Conservation (phyloP, 2,113 vertebrate species). For the Elachura formosa region DNA sequence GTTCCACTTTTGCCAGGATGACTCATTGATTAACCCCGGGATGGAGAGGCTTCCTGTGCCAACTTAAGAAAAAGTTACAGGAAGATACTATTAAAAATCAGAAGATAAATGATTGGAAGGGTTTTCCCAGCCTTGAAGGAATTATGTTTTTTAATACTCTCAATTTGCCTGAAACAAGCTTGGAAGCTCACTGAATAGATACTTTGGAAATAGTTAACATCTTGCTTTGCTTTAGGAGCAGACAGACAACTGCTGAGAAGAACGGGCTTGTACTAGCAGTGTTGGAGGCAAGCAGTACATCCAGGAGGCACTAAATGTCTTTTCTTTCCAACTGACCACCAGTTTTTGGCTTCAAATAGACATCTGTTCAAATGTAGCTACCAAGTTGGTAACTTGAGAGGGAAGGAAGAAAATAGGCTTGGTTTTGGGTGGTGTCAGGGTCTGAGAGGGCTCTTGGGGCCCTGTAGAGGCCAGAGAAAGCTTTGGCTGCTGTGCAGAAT, state of each 20-base stretch:
- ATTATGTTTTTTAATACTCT: neutral
- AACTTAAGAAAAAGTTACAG: neutral
- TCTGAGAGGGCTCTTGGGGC: neutral
- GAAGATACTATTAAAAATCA: neutral
- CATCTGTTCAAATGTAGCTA: neutral
- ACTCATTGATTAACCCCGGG: neutral
- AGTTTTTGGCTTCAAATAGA: neutral
- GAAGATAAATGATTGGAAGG: neutral
- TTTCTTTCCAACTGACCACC: neutral
- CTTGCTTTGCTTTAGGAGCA: neutral
- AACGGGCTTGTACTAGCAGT: neutral
- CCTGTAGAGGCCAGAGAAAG: no score
- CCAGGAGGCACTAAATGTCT: neutral
- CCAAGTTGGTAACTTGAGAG: neutral
- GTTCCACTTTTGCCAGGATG: conserved; percentile 1
- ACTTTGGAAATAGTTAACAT: neutral
- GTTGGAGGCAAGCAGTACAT: neutral
- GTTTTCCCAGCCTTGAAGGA: neutral
- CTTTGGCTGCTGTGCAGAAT: neutral
- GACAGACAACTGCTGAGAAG: neutral
- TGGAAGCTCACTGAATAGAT: neutral
- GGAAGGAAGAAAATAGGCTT: neutral
- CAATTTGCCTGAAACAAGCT: neutral
- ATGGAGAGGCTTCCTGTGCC: neutral
- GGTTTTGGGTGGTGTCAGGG: neutral